Conservation (phyloP, 2,797 vertebrate genomes). For the Siniperca undulata region DNA sequence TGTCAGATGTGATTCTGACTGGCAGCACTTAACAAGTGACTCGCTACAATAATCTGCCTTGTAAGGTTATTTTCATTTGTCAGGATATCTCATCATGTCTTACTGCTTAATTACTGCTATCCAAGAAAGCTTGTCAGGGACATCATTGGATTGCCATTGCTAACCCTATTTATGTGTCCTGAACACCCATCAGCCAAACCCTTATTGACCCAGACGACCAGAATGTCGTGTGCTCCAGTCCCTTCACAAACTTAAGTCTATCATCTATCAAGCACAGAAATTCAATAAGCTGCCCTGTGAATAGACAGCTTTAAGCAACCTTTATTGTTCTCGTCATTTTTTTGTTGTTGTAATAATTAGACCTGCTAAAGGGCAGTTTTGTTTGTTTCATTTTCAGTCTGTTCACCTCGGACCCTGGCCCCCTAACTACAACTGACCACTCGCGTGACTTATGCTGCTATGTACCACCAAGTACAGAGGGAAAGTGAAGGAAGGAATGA, state of each 20-base stretch:
- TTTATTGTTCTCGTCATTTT: too few relatives aligned
- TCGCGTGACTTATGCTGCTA: neutral
- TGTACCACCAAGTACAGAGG: neutral
- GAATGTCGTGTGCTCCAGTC: neutral
- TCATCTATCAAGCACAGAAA: neutral
- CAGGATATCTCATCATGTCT: neutral
- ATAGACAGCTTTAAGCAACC: too few relatives aligned
- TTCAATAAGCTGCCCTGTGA: neutral
- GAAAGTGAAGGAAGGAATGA: neutral
- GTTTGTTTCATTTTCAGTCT: neutral
- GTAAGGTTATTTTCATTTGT: slow-evolving; percentile 4
- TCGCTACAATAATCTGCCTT: neutral
- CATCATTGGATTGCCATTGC: neutral
- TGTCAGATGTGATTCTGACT: neutral
- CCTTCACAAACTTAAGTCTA: neutral
- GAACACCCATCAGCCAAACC: slow-evolving; percentile 4
- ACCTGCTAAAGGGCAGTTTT: too few relatives aligned
- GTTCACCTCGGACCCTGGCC: too few relatives aligned
- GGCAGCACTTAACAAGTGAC: neutral
- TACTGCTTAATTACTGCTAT: neutral
- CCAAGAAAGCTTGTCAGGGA: neutral
- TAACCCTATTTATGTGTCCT: neutral
- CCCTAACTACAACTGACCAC: neutral
- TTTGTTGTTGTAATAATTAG: too few relatives aligned
- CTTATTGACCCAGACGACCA: neutral